Conservation (phyloP, 2,797 vertebrate genomes). For the Hemitrygon akajei region DNA sequence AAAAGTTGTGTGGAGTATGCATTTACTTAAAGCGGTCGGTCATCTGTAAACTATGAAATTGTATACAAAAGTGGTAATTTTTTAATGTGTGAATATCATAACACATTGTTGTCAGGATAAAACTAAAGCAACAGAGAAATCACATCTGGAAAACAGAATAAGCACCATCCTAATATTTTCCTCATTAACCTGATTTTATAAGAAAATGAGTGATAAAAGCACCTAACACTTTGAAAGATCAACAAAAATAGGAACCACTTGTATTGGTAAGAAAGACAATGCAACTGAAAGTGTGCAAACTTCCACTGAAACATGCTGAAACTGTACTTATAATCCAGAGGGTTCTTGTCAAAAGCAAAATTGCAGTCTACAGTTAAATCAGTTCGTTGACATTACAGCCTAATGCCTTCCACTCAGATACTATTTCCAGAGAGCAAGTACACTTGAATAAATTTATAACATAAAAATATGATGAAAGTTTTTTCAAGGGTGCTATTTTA, state of each 20-base stretch:
- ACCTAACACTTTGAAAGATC: not conserved
- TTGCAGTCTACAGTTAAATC: not conserved
- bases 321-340: not conserved
- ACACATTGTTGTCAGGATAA: not conserved
- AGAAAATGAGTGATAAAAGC: not conserved
- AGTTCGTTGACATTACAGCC: not conserved
- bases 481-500: not conserved
- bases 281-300: not conserved
- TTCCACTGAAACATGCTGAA: not conserved
- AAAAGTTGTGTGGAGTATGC: not conserved
- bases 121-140: not conserved
- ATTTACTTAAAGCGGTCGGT: constrained; percentile 56
- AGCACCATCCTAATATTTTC: not conserved
- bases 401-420: not conserved
- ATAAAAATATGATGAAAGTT: not conserved
- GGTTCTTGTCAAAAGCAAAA: not conserved
- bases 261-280: not conserved
- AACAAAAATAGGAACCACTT: not conserved
- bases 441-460: not conserved
- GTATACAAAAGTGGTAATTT: not conserved
- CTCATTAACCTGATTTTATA: not conserved
- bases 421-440: not conserved
- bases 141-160: not conserved
- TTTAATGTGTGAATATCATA: not conserved
- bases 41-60: constrained; percentile 39